Evolutionary conservation across 2,797 vertebrate species (phyloP), one percentile per base, ranked within the genome.

Genomic region (Acanthurus lineatus): DNA sequence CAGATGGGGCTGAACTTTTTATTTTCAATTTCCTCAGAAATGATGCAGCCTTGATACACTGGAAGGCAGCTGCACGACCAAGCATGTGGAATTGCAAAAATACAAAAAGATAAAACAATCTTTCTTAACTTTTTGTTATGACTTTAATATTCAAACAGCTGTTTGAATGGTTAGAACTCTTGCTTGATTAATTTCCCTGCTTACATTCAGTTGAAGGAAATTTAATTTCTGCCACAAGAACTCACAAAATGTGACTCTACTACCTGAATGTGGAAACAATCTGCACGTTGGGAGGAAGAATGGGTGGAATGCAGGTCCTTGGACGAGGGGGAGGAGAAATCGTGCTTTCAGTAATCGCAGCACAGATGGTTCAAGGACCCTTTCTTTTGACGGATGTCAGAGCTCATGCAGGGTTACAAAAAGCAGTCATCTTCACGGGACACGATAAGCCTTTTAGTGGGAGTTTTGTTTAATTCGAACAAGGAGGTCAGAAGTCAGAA

Each of bases 281-380:
- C 76, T 87, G 67, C 48, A 87, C 15, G 9, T 67, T 68, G 70
- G 81, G 68, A 58, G 45, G 65, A 87, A 80, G 91, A 93, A 93
- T 91, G 91, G 88, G 64, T 87, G 90, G 93, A 94, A 94, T 93
- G 92, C 63, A 75, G 83, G 76, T 81, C 71, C 58, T 79, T 17
- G 62, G 85, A 78, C 17, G 19, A 73, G 81, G 84, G 91, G 89
- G 91, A 61, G 88, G 90, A 63, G 76, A 69, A 66, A 66, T 60
- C 6, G 11, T 19, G 78, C 81, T 71, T 81, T 76, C 74, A 73
- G 58, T 78, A 86, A 91, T 91, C 80, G 87, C 86, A 87, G 89
- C 89, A 89, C 92, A 93, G 89, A 93, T 93, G 91, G 88, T 90
- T 83, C 58, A 78, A 85, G 87, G 87, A 86, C 84, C 76, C 22